Evolutionary conservation across 37 sponge, comb jelly and placozoan genomes (phyloP).

Genomic region (Lycopodina hypogea): DNA sequence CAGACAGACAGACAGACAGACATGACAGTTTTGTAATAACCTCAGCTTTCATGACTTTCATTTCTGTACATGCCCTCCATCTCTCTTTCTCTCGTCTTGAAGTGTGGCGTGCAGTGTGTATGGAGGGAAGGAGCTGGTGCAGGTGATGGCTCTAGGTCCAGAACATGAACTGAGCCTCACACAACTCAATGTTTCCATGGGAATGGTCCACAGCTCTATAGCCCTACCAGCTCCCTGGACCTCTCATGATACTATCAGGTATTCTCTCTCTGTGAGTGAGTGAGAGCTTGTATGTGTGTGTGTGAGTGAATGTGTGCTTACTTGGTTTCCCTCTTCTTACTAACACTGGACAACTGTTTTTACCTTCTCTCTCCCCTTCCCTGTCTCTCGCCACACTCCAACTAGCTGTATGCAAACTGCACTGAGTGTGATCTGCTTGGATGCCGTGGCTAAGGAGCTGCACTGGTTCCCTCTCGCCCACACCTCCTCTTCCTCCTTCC

Average conservation of each 20-base stretch:
- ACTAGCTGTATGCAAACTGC: slow-evolving; percentile 5
- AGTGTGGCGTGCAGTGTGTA: neutral
- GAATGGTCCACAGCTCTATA: neutral
- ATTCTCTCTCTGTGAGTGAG: too few species aligned
- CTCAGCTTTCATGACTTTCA: too few species aligned
- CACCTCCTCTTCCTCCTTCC: neutral
- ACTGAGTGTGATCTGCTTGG: neutral
- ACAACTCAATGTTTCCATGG: slow-evolving; percentile 8
- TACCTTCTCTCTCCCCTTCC: neutral
- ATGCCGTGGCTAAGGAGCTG: neutral
- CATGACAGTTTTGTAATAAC: too few species aligned
- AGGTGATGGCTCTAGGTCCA: neutral
- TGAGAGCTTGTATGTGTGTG: too few species aligned
- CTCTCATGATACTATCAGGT: neutral
- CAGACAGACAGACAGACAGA: too few species aligned
- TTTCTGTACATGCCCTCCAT: too few species aligned
- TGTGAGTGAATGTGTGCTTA: too few species aligned
- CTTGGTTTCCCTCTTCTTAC: too few species aligned
- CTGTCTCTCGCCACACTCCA: neutral
- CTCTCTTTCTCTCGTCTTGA: neutral
- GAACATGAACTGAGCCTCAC: neutral
- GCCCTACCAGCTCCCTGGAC: neutral
- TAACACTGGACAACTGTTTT: too few species aligned
- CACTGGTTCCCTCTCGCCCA: neutral
- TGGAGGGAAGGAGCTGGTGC: neutral